Base-by-base conservation (phyloP, 2,797 vertebrate species). In the Crocidura indochinensis region DNA sequence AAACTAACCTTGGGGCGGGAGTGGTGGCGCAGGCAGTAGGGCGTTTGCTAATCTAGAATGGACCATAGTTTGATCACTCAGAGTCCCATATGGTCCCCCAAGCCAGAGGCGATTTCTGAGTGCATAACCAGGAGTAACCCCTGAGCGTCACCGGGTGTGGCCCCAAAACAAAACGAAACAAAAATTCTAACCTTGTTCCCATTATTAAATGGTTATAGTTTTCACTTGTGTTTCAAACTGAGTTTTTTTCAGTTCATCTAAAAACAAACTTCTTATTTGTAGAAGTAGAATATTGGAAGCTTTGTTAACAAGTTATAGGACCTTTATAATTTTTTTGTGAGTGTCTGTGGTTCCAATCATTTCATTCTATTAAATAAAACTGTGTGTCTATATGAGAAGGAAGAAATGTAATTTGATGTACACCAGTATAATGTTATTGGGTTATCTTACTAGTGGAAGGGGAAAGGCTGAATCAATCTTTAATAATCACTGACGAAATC, bases 151-250 rank as follows among this genome's bases (percentile, higher is more conserved):
- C 38, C 38, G 38, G 38, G 38, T 38, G 38, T 38, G 38, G 38
- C 38, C 38, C 38, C 38, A 38, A 38, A 38, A 38, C 38, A 38
- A 38, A 38, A 38, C 38, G 38, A 38, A 38, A 38, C 38, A 38
- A 38, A 38, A 72, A 76, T n/a, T 78, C 85, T 46, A 88, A n/a
- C 64, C 90, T 77, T 72, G 12, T 46, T 92, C 77, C 56, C 67
- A 56, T 86, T 72, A 77, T 87, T 47, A 82, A 75, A n/a, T 67
- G 38, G 31, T 12, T 87, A 6, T 82, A 81, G 76, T 86, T 83
- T 93, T 72, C 77, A 38, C 12, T 60, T 82, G 60, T 82, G 78
- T 87, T 87, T 77, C 24, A 65, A n/a, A 62, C 47, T 79, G 51
- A 53, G 12, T 53, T 46, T 86, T 82, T 82, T 65, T 72, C 47